Conservation (phyloP, 2,888 invertebrate species). For the Chouioia cunea region DNA sequence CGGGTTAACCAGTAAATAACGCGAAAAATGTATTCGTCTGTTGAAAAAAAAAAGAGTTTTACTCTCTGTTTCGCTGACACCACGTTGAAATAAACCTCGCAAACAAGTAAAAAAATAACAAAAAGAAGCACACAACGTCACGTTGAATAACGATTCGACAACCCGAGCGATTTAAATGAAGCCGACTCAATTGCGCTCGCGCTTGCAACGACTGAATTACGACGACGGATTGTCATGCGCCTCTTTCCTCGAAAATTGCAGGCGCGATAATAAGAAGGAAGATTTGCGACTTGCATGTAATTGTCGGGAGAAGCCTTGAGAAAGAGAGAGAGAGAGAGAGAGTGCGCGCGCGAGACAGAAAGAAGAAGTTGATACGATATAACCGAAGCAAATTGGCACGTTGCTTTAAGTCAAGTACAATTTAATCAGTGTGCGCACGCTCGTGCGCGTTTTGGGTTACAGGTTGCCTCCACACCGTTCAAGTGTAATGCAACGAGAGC, state of each 20-base stretch:
- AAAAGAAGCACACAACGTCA: not conserved
- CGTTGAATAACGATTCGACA: constrained; percentile 42
- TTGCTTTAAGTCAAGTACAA: constrained; percentile 16
- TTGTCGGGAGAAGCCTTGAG: too few relatives aligned
- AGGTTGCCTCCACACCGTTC: constrained; percentile 3
- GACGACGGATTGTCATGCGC: constrained; percentile 43
- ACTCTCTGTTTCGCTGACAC: too few relatives aligned
- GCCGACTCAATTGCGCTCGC: constrained; percentile 37
- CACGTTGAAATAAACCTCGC: too few relatives aligned
- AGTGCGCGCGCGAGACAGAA: not conserved
- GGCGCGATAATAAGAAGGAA: constrained; percentile 46
- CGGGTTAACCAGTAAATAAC: too few relatives aligned
- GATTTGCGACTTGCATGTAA: constrained; percentile 35
- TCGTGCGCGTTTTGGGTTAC: constrained; percentile 14
- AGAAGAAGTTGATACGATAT: not conserved
- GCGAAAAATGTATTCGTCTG: too few relatives aligned
- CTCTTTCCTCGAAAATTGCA: constrained; percentile 33
- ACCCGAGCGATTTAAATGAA: constrained; percentile 36
- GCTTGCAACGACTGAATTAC: constrained; percentile 30
- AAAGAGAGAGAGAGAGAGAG: not conserved
- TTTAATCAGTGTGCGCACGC: constrained; percentile 28
- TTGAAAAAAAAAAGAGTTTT: too few relatives aligned
- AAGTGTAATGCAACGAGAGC: too few relatives aligned
- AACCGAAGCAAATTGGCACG: constrained; percentile 24
- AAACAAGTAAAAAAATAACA: too few relatives aligned